Percentiles rank a stretch among this genome's conserved stretches.
phyloP scores from a whole-genome alignment of 2,888 invertebrate species.

The Eustalomyia histrio region DNA sequence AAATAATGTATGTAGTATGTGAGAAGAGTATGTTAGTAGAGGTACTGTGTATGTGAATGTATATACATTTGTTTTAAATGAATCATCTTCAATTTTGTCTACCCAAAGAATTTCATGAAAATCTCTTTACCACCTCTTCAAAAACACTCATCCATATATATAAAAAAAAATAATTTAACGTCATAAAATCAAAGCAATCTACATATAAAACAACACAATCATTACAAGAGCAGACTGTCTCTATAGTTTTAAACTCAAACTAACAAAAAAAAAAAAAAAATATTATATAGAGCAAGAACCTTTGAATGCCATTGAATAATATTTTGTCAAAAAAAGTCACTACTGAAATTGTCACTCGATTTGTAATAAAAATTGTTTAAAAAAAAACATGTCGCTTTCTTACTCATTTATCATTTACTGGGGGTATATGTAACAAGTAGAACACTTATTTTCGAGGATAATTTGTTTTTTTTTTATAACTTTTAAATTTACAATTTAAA shows the following conservation, averaged over 20 bases:
- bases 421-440: not conserved
- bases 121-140: constrained; percentile 13
- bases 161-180: constrained; percentile 14
- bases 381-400: constrained; percentile 8
- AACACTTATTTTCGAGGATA: not conserved
- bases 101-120: not conserved
- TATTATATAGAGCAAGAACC: constrained; percentile 27
- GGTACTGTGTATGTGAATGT: not conserved
- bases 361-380: constrained; percentile 13
- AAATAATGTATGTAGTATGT: not conserved
- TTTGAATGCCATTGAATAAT: constrained; percentile 40
- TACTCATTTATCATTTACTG: not conserved
- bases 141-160: constrained; percentile 1
- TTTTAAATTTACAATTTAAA: too few species aligned
- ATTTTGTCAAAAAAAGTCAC: constrained; percentile 30
- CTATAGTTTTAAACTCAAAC: not conserved
- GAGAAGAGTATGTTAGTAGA: not conserved
- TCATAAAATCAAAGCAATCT: constrained; percentile 24
- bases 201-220: constrained; percentile 7
- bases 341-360: constrained; percentile 34
- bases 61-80: constrained; percentile 24
- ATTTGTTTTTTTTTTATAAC: too few species aligned
- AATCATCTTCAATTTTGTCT: constrained; percentile 40
- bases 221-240: constrained; percentile 24
- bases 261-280: constrained; percentile 11